Percentiles rank a stretch among this genome's conserved stretches.
Evolutionary conservation across 92 coral and sea anemone genomes (phyloP).

Genomic region (Palythoa heliodiscus): DNA sequence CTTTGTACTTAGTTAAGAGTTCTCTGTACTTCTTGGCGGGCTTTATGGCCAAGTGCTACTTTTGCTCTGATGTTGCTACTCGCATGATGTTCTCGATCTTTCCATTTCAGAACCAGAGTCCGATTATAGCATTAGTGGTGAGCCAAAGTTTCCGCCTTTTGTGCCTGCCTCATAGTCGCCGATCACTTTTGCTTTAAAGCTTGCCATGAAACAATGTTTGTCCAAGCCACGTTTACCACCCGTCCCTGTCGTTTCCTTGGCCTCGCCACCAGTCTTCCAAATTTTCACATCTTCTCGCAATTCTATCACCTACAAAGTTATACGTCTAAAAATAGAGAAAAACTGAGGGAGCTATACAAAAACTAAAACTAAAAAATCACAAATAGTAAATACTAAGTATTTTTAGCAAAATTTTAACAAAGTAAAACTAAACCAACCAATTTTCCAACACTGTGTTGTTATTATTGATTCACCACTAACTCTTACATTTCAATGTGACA

Average conservation of each 20-base stretch:
- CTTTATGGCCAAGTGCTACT: conserved; percentile 23
- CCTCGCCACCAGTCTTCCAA: conserved; percentile 24
- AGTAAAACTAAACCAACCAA: not conserved
- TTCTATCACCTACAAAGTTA: not conserved
- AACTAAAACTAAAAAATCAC: not conserved
- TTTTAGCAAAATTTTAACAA: too few relatives aligned
- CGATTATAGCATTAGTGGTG: conserved; percentile 22
- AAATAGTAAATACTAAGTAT: not conserved
- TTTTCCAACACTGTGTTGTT: too few relatives aligned
- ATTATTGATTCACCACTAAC: not conserved
- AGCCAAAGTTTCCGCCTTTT: conserved; percentile 31
- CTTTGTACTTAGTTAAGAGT: conserved; percentile 17
- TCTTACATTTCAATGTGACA: not conserved
- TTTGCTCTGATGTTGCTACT: conserved; percentile 4
- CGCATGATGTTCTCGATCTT: conserved; percentile 9
- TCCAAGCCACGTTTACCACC: conserved; percentile 30
- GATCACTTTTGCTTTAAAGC: conserved; percentile 27
- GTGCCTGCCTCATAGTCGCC: conserved; percentile 35
- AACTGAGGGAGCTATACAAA: too few relatives aligned
- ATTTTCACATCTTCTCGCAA: conserved; percentile 27
- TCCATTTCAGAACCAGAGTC: conserved; percentile 31
- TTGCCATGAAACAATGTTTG: conserved; percentile 20
- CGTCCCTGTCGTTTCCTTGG: conserved; percentile 32
- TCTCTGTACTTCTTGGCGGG: conserved; percentile 23
- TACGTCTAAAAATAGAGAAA: too few relatives aligned